Evolutionary conservation across 2,113 vertebrate genomes (phyloP).

Genomic region (Corythaixoides concolor): DNA sequence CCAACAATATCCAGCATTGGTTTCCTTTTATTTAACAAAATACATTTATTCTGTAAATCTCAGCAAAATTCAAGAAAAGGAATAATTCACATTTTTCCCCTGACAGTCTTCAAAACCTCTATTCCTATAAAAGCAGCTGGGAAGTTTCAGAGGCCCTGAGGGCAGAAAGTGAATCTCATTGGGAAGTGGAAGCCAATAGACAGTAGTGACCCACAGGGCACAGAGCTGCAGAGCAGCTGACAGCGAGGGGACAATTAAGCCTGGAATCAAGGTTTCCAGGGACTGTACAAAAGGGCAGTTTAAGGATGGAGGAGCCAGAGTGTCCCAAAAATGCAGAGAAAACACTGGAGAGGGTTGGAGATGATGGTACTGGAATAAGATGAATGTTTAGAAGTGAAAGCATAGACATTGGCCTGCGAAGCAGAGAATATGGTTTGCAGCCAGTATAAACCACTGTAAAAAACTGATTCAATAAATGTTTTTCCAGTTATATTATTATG

Average conservation of each 20-base stretch:
- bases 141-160: background rate
- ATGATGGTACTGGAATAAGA: background rate
- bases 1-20: background rate
- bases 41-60: background rate
- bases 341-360: background rate
- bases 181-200: background rate
- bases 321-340: background rate
- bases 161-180: background rate
- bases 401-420: background rate
- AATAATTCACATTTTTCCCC: background rate
- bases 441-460: background rate
- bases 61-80: constrained; percentile 5
- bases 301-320: background rate
- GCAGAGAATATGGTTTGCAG: background rate
- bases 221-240: background rate
- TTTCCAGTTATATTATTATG: background rate
- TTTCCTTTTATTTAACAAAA: constrained; percentile 14
- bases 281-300: background rate
- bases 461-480: background rate
- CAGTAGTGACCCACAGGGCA: background rate
- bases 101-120: background rate
- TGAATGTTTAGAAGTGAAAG: constrained; percentile 4
- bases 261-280: background rate
- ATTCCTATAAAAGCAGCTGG: background rate
- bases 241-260: rapidly evolving